Evolutionary conservation across 2,888 invertebrate genomes (phyloP), one percentile per base, ranked within the genome.

Genomic region (Chrysina gloriosa): DNA sequence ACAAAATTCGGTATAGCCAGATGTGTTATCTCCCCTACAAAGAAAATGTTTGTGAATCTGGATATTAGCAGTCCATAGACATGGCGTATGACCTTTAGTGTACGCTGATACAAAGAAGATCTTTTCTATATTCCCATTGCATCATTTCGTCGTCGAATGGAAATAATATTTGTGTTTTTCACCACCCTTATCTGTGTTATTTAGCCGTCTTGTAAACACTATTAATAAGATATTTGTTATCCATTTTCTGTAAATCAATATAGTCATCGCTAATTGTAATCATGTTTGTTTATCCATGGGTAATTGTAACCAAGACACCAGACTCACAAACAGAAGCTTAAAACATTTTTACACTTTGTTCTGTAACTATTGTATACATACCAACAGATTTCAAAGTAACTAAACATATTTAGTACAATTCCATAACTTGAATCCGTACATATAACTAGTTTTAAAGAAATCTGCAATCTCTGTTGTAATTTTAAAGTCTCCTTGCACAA

Each of bases 321-420:
- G 72, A 74, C 72, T 72, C 74, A 74, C 72, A 74, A 74, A 73
- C 72, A 66, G 54, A 71, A 69, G 69, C 69, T 69, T 69, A 67
- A n/a, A 69, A 67, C 52, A 68, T 65, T 65, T 61, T 66, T 67
- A 69, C 63, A 69, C 65, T 69, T 69, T 70, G 56, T 69, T 72
- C 70, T 71, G 70, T 68, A 70, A 73, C 70, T 71, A 68, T 61
- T 67, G 70, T 70, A 75, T 75, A 75, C 75, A 72, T 75, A 75
- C 75, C 75, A 72, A 70, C 23, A 61, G 42, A 61, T 61, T 61
- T 61, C 42, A 63, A 68, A 58, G 67, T 52, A 67, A 63, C 48
- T 67, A 68, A 68, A 63, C 50, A 63, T 45, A 61, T 63, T 63
- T 50, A 67, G 63, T 67, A 58, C 34, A 68, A 63, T 63, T 68